Percentiles rank a stretch among this genome's conserved stretches.
These are phyloP conservation scores for Melitaea athalia DNA, from an alignment of 2,888 invertebrate genomes.

Conservation along the genomic window DNA sequence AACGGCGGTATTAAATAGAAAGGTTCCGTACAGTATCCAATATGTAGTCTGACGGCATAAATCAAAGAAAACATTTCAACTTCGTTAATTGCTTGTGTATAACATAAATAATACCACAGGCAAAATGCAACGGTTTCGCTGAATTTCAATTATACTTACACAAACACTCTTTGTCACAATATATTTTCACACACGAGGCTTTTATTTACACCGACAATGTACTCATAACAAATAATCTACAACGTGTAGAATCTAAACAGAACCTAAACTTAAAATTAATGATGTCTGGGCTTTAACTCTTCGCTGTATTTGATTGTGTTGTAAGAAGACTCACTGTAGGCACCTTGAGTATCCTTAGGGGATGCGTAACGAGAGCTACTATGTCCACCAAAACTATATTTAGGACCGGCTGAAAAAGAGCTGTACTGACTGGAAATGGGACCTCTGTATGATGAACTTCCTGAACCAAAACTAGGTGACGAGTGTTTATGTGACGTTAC, in stretches of 20 bases:
- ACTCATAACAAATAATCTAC: not conserved
- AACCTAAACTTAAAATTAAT: conserved; percentile 45
- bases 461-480: conserved; percentile 58
- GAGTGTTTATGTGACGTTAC: conserved; percentile 59
- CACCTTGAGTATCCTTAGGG: conserved; percentile 66
- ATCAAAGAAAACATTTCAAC: conserved; percentile 46
- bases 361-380: conserved; percentile 58
- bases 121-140: conserved; percentile 48
- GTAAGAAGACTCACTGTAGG: conserved; percentile 71
- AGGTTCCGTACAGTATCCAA: conserved; percentile 54
- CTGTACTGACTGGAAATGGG: conserved; percentile 56
- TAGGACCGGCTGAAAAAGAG: conserved; percentile 64
- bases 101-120: conserved; percentile 59
- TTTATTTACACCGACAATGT: conserved; percentile 56
- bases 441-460: conserved; percentile 63
- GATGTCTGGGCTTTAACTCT: conserved; percentile 67
- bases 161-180: conserved; percentile 43
- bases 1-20: conserved; percentile 56
- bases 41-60: conserved; percentile 47
- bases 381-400: conserved; percentile 63
- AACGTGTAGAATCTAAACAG: not conserved
- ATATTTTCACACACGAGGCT: conserved; percentile 43
- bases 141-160: conserved; percentile 50
- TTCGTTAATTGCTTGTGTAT: conserved; percentile 58
- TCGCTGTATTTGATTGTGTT: conserved; percentile 80